Percentiles rank a stretch among this genome's conserved stretches.
These are phyloP conservation scores for Eucriotettix oculatus DNA, from an alignment of 2,888 invertebrate species.

Conservation along the genomic window DNA sequence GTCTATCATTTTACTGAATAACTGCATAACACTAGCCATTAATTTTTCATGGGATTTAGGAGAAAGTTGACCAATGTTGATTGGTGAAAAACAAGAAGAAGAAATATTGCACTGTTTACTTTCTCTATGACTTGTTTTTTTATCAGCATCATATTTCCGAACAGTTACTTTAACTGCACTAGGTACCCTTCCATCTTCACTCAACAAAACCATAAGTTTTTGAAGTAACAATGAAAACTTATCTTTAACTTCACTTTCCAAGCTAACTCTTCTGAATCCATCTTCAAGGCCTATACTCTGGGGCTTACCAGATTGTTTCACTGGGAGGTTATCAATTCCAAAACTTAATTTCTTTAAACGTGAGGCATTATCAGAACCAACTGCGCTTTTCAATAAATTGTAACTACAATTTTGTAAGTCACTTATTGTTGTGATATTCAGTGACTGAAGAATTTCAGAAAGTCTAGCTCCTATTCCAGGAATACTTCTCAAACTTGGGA, in stretches of 20 bases:
- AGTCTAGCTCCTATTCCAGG: conserved; percentile 65
- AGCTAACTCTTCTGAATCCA: conserved; percentile 54
- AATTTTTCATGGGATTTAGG: conserved; percentile 29
- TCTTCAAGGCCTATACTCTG: conserved; percentile 68
- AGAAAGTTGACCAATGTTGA: conserved; percentile 26
- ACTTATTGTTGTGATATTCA: conserved; percentile 46
- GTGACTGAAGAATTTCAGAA: conserved; percentile 41
- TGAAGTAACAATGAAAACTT: conserved; percentile 50
- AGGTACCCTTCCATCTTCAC: conserved; percentile 64
- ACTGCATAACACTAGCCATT: conserved; percentile 12
- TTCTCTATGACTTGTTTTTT: conserved; percentile 52
- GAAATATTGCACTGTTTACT: conserved; percentile 58
- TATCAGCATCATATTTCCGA: conserved; percentile 50
- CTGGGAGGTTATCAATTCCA: conserved; percentile 56
- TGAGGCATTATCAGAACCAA: conserved; percentile 17
- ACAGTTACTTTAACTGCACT: conserved; percentile 57
- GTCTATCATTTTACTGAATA: conserved; percentile 16
- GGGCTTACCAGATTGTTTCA: conserved; percentile 59
- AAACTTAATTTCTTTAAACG: conserved; percentile 26
- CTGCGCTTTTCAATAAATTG: conserved; percentile 30
- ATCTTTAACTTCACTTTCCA: conserved; percentile 55
- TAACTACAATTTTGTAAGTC: conserved; percentile 32
- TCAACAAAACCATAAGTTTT: conserved; percentile 50
- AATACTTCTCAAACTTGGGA: conserved; percentile 43
- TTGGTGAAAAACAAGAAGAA: conserved; percentile 40